Evolutionary conservation across 2,888 invertebrate genomes (phyloP).

Genomic region (Orthosia gothica): DNA sequence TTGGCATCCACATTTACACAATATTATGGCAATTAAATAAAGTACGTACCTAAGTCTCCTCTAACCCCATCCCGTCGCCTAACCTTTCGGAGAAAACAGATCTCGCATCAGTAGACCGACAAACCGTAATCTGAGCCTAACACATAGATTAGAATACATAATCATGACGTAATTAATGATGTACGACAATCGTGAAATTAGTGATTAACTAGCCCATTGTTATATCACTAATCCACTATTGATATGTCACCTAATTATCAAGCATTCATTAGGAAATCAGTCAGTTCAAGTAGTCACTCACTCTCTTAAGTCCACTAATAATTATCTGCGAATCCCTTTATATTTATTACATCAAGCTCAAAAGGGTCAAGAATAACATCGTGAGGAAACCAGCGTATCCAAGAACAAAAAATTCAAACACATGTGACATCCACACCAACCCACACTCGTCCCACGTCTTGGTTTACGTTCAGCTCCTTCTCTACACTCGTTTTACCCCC

Average conservation of each 20-base stretch:
- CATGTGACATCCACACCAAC: too few relatives aligned
- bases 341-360: too few relatives aligned
- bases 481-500: too few relatives aligned
- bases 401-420: too few relatives aligned
- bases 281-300: not conserved
- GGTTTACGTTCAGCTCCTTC: too few relatives aligned
- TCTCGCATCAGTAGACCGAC: not conserved
- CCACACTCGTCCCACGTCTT: too few relatives aligned
- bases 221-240: conserved; percentile 24
- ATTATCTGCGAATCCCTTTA: not conserved
- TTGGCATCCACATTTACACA: too few relatives aligned
- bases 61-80: too few relatives aligned
- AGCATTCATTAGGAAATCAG: not conserved
- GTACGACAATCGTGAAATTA: conserved; percentile 37
- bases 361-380: too few relatives aligned
- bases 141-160: not conserved
- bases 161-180: conserved; percentile 30
- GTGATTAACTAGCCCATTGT: conserved; percentile 28
- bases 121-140: not conserved
- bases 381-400: too few relatives aligned
- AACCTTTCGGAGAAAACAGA: not conserved
- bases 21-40: too few relatives aligned
- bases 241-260: conserved; percentile 20
- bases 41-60: too few relatives aligned
- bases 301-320: not conserved